Evolutionary conservation across 2,797 vertebrate genomes (phyloP).

Genomic region (Clarias pachynema): DNA sequence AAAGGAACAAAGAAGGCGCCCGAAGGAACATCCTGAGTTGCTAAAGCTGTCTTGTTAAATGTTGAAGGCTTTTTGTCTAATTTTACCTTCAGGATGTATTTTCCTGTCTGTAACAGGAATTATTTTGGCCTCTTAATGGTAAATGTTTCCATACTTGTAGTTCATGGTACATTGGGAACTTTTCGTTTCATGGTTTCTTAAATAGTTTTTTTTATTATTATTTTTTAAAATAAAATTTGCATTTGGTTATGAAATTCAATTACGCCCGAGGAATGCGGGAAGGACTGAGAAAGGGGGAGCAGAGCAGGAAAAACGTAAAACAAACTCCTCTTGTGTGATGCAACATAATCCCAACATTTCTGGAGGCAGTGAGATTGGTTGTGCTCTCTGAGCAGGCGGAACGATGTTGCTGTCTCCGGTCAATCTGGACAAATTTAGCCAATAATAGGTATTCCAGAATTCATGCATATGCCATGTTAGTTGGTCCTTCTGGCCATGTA

Average conservation of each 20-base stretch:
- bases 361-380: neutral
- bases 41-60: neutral
- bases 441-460: neutral
- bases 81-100: neutral
- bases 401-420: neutral
- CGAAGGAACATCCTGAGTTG: neutral
- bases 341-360: neutral
- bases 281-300: no score
- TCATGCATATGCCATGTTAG: neutral
- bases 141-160: neutral
- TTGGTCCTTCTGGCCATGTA: neutral
- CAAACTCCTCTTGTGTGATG: neutral
- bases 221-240: neutral
- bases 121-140: neutral
- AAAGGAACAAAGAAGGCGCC: neutral
- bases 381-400: neutral
- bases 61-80: neutral
- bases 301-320: neutral
- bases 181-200: no score
- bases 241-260: neutral
- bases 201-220: no score
- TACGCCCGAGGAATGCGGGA: neutral
- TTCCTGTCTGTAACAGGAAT: neutral
- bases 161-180: neutral
- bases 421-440: neutral